These are phyloP conservation scores for Limenitis camilla DNA, from an alignment of 2,888 invertebrate species.

Conservation along the genomic window DNA sequence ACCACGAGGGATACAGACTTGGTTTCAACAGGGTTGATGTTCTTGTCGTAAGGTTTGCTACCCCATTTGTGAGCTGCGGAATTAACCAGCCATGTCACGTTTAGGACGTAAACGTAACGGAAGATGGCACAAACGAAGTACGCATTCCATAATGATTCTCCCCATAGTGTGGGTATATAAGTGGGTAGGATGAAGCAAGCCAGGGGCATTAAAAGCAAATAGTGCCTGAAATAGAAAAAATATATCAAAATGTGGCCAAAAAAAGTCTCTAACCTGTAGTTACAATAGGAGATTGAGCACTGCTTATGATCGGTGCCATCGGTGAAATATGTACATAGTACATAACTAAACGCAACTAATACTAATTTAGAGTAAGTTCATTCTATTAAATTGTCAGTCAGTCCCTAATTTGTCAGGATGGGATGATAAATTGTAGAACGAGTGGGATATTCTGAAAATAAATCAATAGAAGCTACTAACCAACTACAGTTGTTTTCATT, in stretches of 20 bases:
- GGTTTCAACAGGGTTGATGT: slow-evolving; percentile 83
- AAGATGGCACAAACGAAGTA: slow-evolving; percentile 81
- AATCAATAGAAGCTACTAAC: no score
- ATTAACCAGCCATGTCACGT: slow-evolving; percentile 93
- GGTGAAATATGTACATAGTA: no score
- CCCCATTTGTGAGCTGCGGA: slow-evolving; percentile 90
- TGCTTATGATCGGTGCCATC: no score
- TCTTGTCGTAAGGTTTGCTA: slow-evolving; percentile 81
- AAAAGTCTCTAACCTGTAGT: no score
- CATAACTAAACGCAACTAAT: no score
- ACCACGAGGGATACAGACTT: slow-evolving; percentile 77
- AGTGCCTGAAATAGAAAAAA: slow-evolving; percentile 74
- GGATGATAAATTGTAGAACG: no score
- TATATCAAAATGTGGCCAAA: not conserved
- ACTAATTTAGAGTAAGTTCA: no score
- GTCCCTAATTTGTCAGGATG: no score
- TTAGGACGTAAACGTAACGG: slow-evolving; percentile 84
- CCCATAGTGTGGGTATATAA: slow-evolving; percentile 83
- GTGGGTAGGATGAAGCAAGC: slow-evolving; percentile 86
- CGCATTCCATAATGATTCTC: slow-evolving; percentile 74
- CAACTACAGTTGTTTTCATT: no score
- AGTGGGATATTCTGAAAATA: no score
- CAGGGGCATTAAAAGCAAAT: slow-evolving; percentile 81
- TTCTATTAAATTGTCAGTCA: no score
- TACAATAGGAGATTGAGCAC: no score